Evolutionary conservation across 2,888 invertebrate species (phyloP), one percentile per base, ranked within the genome.

Genomic region (Cephus runcator): DNA sequence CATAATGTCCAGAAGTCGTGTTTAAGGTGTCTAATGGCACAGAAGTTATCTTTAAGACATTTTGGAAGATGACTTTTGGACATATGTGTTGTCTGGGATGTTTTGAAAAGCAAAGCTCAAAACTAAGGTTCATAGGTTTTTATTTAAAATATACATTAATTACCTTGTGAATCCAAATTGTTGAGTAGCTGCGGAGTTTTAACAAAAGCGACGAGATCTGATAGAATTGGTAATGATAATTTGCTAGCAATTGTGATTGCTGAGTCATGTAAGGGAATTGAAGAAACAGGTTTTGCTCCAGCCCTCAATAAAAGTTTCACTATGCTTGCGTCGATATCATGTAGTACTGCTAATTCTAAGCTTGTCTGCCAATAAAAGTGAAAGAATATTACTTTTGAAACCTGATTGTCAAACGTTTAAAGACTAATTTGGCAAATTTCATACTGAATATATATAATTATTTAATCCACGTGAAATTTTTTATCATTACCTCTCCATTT

Each of bases 221-320:
- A 33, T n/a, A 91, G 78, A 40, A 83, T 69, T 0, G 85, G 73
- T 4, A 85, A 85, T 0, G 85, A 84, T 15, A 73, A 79, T 83
- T 85, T 88, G 73, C 89, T 84, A 4, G 91, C 91, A 76, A 90
- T 81, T 30, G 86, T 80, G 33, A 91, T 30, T 15, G 90, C 90
- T 1, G 90, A 88, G 78, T 89, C 87, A 40, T 87, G 87, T n/a
- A 83, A 40, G 12, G 79, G 35, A 74, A 83, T 81, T 0, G 73
- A 31, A 30, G 81, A 81, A 4, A 85, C 79, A 12, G 90, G 88
- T 34, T 86, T 82, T 0, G 90, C 90, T 71, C 90, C 90, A 34
- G 84, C 82, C 12, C 87, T 73, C 9, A 91, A 75, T 34, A 91
- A 77, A n/a, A 85, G 31, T 15, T 82, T 79, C 3, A 90, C 77